Base-by-base conservation (phyloP, 2,888 invertebrate species). In the Andrena trimmerana region DNA sequence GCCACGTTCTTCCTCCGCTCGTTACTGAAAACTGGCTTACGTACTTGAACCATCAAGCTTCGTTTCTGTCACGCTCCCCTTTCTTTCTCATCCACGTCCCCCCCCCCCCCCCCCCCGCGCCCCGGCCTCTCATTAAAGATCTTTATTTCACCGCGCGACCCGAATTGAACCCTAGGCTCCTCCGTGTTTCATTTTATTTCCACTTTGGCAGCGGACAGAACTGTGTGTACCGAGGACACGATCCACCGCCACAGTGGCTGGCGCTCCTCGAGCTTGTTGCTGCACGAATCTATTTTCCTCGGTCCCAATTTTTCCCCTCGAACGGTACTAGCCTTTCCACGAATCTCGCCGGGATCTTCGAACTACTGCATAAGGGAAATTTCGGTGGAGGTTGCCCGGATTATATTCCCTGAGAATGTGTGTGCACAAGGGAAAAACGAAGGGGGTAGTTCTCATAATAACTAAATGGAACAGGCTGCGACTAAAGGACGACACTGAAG, bases 101-200 rank as follows among this genome's bases (percentile, higher is more conserved):
- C 31, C 20, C 6, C 2, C 48, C 20, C 0, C 20, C 20, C 0
- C 20, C 20, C 20, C 20, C 20, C 29, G n/a, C n/a, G n/a, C 59
- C 13, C 50, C 10, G 65, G 27, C 52, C 48, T 31, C 66, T 80
- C 81, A 80, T 75, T 66, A 69, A 80, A 72, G 69, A 72, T 88
- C 82, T 84, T 84, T 84, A 85, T 90, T 86, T 73, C 81, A 63
- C 84, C 83, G 84, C 72, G 68, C 76, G 76, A 73, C 66, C 71
- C 70, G 87, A 89, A 90, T 89, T 85, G 84, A 84, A 89, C 84
- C 76, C 67, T 69, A 59, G 74, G 36, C 75, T 57, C 68, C 62
- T 68, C 76, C 42, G 73, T 52, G 78, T 75, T 83, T 86, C 80
- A 72, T 74, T 80, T 80, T 78, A 69, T 83, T 86, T 81, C 70